Conservation (phyloP, 2,113 vertebrate genomes). For the Edolisoma coerulescens region DNA sequence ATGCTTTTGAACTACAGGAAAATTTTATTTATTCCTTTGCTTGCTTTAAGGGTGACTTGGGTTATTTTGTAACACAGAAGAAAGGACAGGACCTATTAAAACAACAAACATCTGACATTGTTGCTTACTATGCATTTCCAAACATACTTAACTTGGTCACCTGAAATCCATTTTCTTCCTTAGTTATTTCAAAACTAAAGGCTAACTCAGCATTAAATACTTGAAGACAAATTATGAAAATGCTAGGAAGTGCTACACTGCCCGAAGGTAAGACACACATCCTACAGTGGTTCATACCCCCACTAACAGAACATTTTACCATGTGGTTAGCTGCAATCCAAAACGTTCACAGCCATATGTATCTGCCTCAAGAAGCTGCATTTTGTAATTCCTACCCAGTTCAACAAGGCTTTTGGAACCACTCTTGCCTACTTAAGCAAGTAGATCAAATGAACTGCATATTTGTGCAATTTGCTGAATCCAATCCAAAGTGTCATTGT, state of each 20-base stretch:
- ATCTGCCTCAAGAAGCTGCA: background rate
- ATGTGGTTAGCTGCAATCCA: background rate
- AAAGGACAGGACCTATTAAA: background rate
- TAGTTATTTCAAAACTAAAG: background rate
- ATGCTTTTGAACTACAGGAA: background rate
- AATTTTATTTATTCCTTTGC: background rate
- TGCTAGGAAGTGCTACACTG: background rate
- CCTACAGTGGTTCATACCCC: background rate
- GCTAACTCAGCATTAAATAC: background rate
- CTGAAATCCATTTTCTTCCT: background rate
- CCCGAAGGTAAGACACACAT: fast-evolving
- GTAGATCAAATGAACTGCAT: background rate
- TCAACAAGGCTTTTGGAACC: background rate
- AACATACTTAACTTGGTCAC: background rate
- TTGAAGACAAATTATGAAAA: background rate
- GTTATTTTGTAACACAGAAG: background rate
- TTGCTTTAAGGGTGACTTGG: background rate
- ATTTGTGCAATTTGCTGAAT: background rate
- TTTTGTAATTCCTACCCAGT: background rate
- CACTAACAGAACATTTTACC: background rate
- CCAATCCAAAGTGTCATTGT: background rate
- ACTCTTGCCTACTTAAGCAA: background rate
- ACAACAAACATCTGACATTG: background rate
- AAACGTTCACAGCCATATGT: background rate
- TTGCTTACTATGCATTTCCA: background rate